Evolutionary conservation across 2,888 invertebrate species (phyloP), one percentile per base, ranked within the genome.

Genomic region (Eupithecia inturbata): DNA sequence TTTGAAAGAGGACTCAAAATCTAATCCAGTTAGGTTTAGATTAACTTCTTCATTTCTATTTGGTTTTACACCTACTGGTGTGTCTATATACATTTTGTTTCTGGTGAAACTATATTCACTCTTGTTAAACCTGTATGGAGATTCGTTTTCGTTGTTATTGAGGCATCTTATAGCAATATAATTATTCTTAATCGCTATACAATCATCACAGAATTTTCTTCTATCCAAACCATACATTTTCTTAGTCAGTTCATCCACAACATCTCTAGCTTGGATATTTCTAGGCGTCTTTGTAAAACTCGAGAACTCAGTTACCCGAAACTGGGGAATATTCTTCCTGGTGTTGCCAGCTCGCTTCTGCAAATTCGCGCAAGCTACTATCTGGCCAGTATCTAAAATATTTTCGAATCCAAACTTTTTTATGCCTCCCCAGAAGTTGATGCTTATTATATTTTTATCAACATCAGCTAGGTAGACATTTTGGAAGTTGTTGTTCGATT

Each of bases 301-400:
- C 0, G 96, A 95, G 70, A 95, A 95, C 79, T 97, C 96, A 4
- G 96, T 96, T 1, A 95, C 96, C 73, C 96, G 91, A 68, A 95
- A 95, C 41, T 95, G 94, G 0, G 95, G 95, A 83, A 96, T 94
- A 79, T 87, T 92, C 78, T 89, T 92, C 71, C 92, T 91, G 3
- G 93, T 88, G 76, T 95, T 94, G 82, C 95, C 93, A 87, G 89
- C 85, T 60, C 95, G 89, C 91, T 95, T 95, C 85, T 96, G 95
- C 71, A 97, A 93, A 95, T 97, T 97, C 22, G 93, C 92, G 81
- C 95, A 95, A 0, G 95, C 93, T 1, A 97, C 87, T 10, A 95
- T 82, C 75, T 95, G 95, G 0, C 96, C 96, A 0, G 92, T 91
- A 45, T 95, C 94, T 7, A 97, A 82, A 28, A 96, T 88, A 77